Base-by-base conservation (phyloP, 1,140 invertebrate species). In the Temnothorax longispinosus region DNA sequence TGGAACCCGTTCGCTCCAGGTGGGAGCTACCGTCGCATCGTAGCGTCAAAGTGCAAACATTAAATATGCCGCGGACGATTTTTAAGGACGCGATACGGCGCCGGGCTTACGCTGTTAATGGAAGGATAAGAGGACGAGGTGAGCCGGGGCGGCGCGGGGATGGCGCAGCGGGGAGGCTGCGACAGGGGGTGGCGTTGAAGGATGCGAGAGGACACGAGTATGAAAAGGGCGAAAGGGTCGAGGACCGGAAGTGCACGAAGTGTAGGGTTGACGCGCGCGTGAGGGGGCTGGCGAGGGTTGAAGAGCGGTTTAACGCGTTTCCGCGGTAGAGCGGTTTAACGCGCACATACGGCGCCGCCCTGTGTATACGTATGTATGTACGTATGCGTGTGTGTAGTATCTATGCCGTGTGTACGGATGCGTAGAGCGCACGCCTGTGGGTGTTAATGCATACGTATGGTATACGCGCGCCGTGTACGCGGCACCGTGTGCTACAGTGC, bases 221-320 rank as follows among this genome's bases (percentile, higher is more conserved):
- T 90, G 89, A 90, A 90, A 91, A 88, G 89, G 89, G 86, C 88
- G 89, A 91, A 91, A 90, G 89, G 89, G 81, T 90, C 89, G 87
- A 91, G 87, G 87, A 90, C 87, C 89, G 89, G 89, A 91, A 91
- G 89, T 90, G 87, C 89, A 86, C 89, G 89, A 15, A 88, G 81
- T 89, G 77, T 77, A 58, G 88, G 52, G 89, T 62, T 89, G 89
- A 88, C 85, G 85, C 76, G 76, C 76, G 71, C 76, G 85, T 52
- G 54, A 65, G 54, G 10, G 56, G 77, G 41, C 44, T 4, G 13
- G 78, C 65, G 69, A 84, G 80, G 69, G 86, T 47, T 88, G 86
- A 87, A 89, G 88, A 87, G 85, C 88, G 89, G 80, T 89, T 89
- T 90, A 90, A 90, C 89, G 89, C 89, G 88, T 90, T 90, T 90